phyloP scores from a whole-genome alignment of 2,113 vertebrate genomes.

The Grus americana region DNA sequence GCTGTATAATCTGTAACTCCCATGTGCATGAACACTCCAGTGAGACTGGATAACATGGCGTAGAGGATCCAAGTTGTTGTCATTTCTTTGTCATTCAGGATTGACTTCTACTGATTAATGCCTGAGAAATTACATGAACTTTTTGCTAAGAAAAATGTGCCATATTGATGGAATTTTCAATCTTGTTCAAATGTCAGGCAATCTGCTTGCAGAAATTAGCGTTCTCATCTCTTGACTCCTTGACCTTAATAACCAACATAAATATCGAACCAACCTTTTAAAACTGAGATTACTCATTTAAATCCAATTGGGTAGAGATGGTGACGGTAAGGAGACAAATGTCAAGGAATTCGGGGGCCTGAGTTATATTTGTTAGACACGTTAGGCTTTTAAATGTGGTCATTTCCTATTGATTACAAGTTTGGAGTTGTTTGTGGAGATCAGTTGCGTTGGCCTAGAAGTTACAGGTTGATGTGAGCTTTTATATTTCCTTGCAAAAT shows the following conservation, averaged over 20 bases:
- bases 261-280: slow-evolving; percentile 63
- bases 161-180: slow-evolving; percentile 25
- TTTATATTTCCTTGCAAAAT: slow-evolving; percentile 12
- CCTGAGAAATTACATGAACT: slow-evolving; percentile 31
- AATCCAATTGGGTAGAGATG: slow-evolving; percentile 14
- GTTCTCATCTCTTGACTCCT: slow-evolving; percentile 49
- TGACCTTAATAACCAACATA: slow-evolving; percentile 6
- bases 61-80: neutral
- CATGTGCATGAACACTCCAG: neutral
- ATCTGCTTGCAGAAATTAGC: slow-evolving; percentile 27
- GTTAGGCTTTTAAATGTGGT: neutral
- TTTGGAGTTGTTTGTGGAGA: slow-evolving; percentile 1
- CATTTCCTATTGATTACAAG: neutral
- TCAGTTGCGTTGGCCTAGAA: neutral
- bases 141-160: slow-evolving; percentile 12
- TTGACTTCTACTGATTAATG: neutral
- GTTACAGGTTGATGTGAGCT: slow-evolving; percentile 8
- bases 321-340: slow-evolving; percentile 11
- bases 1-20: neutral
- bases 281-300: slow-evolving; percentile 46
- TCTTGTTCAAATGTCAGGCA: slow-evolving; percentile 63
- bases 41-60: rapidly evolving
- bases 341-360: neutral
- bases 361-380: neutral
- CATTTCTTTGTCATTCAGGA: neutral